Conservation (phyloP, 2,113 vertebrate species). For the Varanus komodoensis region DNA sequence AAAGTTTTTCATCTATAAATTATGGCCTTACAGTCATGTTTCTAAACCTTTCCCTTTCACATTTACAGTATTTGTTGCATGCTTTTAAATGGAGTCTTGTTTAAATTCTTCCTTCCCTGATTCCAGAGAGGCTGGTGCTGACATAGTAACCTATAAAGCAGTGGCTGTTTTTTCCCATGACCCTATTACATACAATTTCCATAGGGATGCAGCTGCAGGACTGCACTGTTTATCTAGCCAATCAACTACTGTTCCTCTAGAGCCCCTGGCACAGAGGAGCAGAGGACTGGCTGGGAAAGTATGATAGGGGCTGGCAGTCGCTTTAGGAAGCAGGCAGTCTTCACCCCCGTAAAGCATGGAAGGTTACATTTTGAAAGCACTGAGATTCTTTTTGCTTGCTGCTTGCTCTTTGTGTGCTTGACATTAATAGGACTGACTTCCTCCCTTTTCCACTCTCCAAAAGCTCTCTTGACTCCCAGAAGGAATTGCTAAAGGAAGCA, state of each 20-base stretch:
- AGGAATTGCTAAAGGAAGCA: conserved; percentile 67
- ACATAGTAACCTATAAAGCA: conserved; percentile 58
- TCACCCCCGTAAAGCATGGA: conserved; percentile 51
- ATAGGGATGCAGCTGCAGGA: conserved; percentile 59
- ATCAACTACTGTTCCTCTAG: conserved; percentile 56
- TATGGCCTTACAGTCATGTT: not conserved
- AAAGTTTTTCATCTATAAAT: conserved; percentile 14
- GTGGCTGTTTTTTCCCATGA: conserved; percentile 63
- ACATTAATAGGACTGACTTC: conserved; percentile 51
- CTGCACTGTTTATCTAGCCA: conserved; percentile 66
- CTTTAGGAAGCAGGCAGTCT: conserved; percentile 57
- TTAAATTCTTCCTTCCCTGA: conserved; percentile 37
- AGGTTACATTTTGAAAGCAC: conserved; percentile 54
- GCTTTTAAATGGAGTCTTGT: conserved; percentile 32
- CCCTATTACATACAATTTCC: conserved; percentile 58
- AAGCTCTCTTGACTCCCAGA: conserved; percentile 58
- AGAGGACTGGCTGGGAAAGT: conserved; percentile 43
- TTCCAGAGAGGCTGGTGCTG: conserved; percentile 40
- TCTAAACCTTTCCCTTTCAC: not conserved
- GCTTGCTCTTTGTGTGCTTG: not conserved
- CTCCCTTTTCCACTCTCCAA: conserved; percentile 60
- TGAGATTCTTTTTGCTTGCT: conserved; percentile 31
- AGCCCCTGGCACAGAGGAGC: conserved; percentile 52
- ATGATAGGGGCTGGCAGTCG: conserved; percentile 46
- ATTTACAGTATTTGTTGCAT: conserved; percentile 14